Conservation (phyloP, 2,888 invertebrate species). For the Gnatocerus cornutus region DNA sequence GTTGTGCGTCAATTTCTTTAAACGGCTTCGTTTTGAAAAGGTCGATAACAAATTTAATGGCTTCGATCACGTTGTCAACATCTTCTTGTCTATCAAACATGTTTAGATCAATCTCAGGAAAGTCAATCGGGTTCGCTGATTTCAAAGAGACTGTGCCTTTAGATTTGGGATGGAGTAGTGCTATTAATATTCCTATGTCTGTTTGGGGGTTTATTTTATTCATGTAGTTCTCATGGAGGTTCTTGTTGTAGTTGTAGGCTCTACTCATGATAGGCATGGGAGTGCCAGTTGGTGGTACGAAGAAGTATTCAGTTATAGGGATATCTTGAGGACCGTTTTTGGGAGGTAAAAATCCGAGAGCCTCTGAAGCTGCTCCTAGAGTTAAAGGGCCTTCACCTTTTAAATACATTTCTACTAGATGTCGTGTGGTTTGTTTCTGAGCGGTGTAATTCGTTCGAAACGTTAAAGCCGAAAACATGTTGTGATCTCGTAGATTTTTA, state of each 20-base stretch:
- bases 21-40: constrained; percentile 74
- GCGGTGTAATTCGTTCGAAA: constrained; percentile 38
- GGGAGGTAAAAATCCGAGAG: constrained; percentile 10
- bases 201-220: constrained; percentile 20
- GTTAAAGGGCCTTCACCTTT: constrained; percentile 51
- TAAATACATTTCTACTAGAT: constrained; percentile 51
- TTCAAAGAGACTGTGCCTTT: constrained; percentile 56
- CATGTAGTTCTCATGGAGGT: not conserved
- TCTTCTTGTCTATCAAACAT: constrained; percentile 69
- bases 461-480: constrained; percentile 56
- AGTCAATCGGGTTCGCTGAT: constrained; percentile 58
- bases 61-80: constrained; percentile 77
- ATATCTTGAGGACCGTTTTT: not conserved
- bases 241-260: constrained; percentile 18
- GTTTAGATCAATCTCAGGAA: constrained; percentile 59
- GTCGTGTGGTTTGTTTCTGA: constrained; percentile 22
- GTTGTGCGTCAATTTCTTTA: constrained; percentile 74
- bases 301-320: constrained; percentile 6
- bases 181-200: constrained; percentile 46
- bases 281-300: constrained; percentile 1
- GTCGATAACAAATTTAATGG: constrained; percentile 69
- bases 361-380: not conserved
- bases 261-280: not conserved
- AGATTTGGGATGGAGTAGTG: constrained; percentile 58
- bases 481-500: constrained; percentile 56